phyloP scores from a whole-genome alignment of 2,113 vertebrate genomes.

The Gadus macrocephalus region DNA sequence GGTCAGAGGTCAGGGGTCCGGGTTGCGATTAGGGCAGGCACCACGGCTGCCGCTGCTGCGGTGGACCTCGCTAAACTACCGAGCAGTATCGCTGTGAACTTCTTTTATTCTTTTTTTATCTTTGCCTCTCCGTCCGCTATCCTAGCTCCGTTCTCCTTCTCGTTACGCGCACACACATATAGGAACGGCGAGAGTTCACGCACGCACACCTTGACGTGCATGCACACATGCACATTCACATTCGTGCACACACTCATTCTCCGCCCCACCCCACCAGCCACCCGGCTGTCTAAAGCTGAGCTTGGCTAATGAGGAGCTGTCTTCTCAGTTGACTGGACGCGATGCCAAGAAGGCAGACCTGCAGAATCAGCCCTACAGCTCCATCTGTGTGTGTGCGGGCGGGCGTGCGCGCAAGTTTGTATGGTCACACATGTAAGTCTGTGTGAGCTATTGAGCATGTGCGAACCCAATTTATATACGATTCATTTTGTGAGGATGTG shows the following conservation, averaged over 20 bases:
- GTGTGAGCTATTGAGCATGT: constrained; percentile 1
- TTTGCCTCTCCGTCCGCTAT: constrained; percentile 12
- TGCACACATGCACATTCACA: background rate
- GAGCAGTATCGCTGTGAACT: constrained; percentile 22
- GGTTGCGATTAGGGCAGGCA: constrained; percentile 3
- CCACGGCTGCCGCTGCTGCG: constrained; percentile 22
- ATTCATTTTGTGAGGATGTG: constrained; percentile 7
- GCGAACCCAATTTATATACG: background rate
- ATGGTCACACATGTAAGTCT: constrained; percentile 33
- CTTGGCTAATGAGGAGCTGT: constrained; percentile 74
- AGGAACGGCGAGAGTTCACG: background rate
- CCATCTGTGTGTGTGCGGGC: constrained; percentile 52
- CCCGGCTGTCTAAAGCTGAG: constrained; percentile 70
- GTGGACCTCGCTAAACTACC: constrained; percentile 7
- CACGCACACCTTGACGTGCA: constrained; percentile 23
- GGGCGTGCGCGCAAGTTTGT: constrained; percentile 14
- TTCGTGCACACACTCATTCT: background rate
- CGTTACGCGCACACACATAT: background rate
- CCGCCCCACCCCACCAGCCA: constrained; percentile 37
- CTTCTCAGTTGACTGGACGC: constrained; percentile 72
- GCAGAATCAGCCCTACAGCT: constrained; percentile 73
- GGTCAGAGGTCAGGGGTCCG: constrained; percentile 43
- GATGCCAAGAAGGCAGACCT: constrained; percentile 70
- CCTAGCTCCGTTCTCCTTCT: constrained; percentile 24
- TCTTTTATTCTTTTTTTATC: constrained; percentile 29